Evolutionary conservation across 1,140 invertebrate genomes (phyloP).

Genomic region (Condylostylus longicornis): DNA sequence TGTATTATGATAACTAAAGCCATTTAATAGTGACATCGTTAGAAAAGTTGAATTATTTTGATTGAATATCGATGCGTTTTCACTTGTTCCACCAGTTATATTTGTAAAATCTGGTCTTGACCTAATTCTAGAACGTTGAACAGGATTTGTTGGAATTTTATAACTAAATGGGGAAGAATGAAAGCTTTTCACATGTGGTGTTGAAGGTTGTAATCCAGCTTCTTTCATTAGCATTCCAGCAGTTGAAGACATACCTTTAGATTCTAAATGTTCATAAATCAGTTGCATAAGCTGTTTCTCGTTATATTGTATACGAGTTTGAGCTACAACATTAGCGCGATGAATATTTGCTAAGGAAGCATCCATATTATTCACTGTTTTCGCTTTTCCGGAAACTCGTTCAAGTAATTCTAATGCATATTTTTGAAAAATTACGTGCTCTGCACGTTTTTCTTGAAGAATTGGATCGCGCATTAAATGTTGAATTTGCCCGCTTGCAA

Average conservation of each 20-base stretch:
- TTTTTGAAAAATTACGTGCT: conserved; percentile 93
- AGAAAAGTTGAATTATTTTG: no score
- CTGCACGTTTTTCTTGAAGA: conserved; percentile 85
- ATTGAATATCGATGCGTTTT: no score
- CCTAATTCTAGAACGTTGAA: not conserved
- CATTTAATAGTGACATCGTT: no score
- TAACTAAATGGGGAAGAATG: conserved; percentile 40
- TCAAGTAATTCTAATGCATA: conserved; percentile 85
- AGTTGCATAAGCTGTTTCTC: conserved; percentile 83
- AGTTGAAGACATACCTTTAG: conserved; percentile 56
- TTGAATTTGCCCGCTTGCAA: conserved; percentile 85
- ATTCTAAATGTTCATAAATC: conserved; percentile 74
- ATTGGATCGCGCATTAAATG: conserved; percentile 89
- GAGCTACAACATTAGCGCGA: conserved; percentile 86
- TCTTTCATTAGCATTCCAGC: conserved; percentile 61
- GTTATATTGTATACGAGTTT: conserved; percentile 88
- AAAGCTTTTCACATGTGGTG: conserved; percentile 15
- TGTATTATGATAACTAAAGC: no score
- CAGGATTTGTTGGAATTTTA: conserved; percentile 16
- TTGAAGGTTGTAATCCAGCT: conserved; percentile 43
- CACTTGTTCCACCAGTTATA: not conserved
- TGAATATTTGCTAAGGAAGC: conserved; percentile 73
- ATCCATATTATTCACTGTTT: conserved; percentile 63
- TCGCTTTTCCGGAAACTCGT: conserved; percentile 79
- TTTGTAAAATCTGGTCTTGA: not conserved